A percentile compares a stretch with the other conserved stretches of the same genome.
Conservation (phyloP, 2,797 vertebrate species). For the Petrocephalus sullivani region DNA sequence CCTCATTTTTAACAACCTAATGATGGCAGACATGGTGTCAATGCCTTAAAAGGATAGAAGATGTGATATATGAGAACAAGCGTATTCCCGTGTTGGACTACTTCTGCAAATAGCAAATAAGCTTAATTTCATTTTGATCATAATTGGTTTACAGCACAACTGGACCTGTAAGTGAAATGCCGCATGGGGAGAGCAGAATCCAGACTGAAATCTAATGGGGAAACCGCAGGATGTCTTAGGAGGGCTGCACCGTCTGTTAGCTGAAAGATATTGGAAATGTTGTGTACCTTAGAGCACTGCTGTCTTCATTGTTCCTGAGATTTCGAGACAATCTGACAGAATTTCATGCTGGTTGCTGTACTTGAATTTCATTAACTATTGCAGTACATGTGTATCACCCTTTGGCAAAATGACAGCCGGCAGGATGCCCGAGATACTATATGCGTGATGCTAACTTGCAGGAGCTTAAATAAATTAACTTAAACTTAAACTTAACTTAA, state of each 20-base stretch:
- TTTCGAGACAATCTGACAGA: conserved; percentile 2
- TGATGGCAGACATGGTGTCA: not conserved
- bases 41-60: not conserved
- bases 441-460: not conserved
- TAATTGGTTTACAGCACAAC: not conserved
- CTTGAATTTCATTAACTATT: conserved; percentile 14
- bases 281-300: not conserved
- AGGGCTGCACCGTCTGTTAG: not conserved
- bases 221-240: conserved; percentile 5
- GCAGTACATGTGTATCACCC: not conserved
- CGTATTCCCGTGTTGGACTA: not conserved
- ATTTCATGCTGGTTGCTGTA: not conserved
- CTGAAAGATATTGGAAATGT: conserved; percentile 1
- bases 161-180: not conserved
- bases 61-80: not conserved
- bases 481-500: no score
- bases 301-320: not conserved
- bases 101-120: not conserved
- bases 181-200: not conserved
- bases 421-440: not conserved
- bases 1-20: not conserved
- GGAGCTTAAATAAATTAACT: not conserved
- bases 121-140: not conserved
- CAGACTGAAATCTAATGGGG: conserved; percentile 15
- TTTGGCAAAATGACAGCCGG: not conserved